Evolutionary conservation across 2,113 vertebrate species (phyloP).

Genomic region (Hyla sarda): DNA sequence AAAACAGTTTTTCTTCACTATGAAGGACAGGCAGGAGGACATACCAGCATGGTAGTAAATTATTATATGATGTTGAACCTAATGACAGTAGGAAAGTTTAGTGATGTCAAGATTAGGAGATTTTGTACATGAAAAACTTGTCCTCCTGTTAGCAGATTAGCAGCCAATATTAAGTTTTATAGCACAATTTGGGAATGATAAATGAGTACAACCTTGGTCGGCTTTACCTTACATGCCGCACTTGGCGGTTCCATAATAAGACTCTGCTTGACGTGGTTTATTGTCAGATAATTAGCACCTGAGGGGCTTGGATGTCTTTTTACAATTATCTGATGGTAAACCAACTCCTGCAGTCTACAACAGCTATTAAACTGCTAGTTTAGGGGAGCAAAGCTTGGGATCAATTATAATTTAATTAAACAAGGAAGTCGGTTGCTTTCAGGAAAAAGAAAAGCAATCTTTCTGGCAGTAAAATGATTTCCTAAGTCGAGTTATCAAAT

Average conservation of each 20-base stretch:
- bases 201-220: conserved; percentile 32
- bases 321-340: conserved; percentile 41
- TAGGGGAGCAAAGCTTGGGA: conserved; percentile 26
- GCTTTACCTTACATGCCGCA: conserved; percentile 37
- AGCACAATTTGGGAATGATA: conserved; percentile 44
- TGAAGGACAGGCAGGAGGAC: too few species aligned
- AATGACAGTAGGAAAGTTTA: conserved; percentile 2
- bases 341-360: conserved; percentile 49
- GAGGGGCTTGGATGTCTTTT: conserved; percentile 45
- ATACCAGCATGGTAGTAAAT: too few species aligned
- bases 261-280: conserved; percentile 42
- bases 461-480: conserved; percentile 35
- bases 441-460: conserved; percentile 20
- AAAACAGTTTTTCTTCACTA: too few species aligned
- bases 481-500: conserved; percentile 37
- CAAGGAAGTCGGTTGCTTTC: conserved; percentile 29
- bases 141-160: conserved; percentile 22
- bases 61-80: conserved; percentile 13
- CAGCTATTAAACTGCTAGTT: conserved; percentile 34
- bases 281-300: conserved; percentile 48
- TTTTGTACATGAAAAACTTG: background rate
- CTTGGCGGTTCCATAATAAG: conserved; percentile 34
- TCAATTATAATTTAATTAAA: conserved; percentile 52
- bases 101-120: conserved; percentile 21
- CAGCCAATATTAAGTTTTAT: background rate